Conservation (phyloP, 2,113 vertebrate species). For the Dascyllus trimaculatus region DNA sequence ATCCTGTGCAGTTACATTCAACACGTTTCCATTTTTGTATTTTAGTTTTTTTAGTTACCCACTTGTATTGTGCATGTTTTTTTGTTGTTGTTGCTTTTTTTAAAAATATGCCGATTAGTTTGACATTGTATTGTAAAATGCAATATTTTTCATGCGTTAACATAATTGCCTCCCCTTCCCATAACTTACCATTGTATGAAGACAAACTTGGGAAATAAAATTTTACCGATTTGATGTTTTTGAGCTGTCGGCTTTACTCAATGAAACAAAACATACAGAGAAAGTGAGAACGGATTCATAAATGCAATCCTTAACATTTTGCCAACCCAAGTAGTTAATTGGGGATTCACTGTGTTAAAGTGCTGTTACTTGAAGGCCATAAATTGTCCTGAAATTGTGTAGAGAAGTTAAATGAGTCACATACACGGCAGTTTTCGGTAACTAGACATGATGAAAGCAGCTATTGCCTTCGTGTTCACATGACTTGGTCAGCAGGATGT, state of each 20-base stretch:
- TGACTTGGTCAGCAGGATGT: too few relatives aligned
- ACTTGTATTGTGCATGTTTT: conserved; percentile 72
- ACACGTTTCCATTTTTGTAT: conserved; percentile 53
- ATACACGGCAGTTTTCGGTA: too few relatives aligned
- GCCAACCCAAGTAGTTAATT: background rate
- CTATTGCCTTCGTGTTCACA: too few relatives aligned
- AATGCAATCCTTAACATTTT: background rate
- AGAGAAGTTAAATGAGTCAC: too few relatives aligned
- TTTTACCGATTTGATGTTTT: conserved; percentile 71
- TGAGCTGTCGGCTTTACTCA: background rate
- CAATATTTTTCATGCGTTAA: conserved; percentile 64
- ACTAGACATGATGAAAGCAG: too few relatives aligned
- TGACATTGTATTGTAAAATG: conserved; percentile 74
- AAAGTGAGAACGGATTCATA: background rate
- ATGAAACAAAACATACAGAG: background rate
- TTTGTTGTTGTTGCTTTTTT: conserved; percentile 43
- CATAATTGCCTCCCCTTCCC: conserved; percentile 57
- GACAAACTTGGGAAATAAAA: conserved; percentile 77
- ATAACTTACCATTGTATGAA: conserved; percentile 57
- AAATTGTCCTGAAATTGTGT: too few relatives aligned
- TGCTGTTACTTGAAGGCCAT: too few relatives aligned
- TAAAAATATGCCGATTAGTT: conserved; percentile 66
- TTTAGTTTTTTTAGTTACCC: conserved; percentile 59
- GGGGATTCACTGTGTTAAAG: too few relatives aligned
- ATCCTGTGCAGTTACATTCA: conserved; percentile 66